Base-by-base conservation (phyloP, 1,140 invertebrate genomes). In the Zaprionus ornatus region DNA sequence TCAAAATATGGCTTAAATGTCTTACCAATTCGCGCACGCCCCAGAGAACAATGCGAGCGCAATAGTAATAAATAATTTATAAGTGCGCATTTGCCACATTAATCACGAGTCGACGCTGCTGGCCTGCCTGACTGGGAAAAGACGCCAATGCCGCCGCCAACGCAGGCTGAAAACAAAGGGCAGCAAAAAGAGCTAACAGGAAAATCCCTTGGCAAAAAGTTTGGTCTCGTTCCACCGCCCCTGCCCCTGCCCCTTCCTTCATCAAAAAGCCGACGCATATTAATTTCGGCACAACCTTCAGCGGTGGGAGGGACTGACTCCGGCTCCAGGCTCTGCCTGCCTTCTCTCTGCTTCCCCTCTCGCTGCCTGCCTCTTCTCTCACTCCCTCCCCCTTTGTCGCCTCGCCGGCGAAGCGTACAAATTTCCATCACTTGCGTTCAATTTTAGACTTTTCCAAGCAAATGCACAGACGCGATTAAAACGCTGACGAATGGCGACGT, bases 361-460 rank as follows among this genome's bases (percentile, higher is more conserved):
- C 15, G 3, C 23, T 25, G 32, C 21, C 19, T 40, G 56, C 21
- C 32, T 55, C 29, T 21, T 37, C 27, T 12, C 25, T n/a, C n/a
- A n/a, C n/a, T n/a, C 19, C 50, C 63, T 48, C 65, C 23, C 62
- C 21, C 65, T 70, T 63, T 60, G 19, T 15, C 3, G 60, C 12
- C 3, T 50, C 69, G 66, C 64, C 70, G 87, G 61, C 84, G 85
- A 88, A 88, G 84, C 84, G 85, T 88, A 88, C 84, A 88, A 88
- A 90, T 88, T 88, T 80, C 84, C 84, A 88, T 88, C 85, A 88
- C 80, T 88, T 88, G 84, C 84, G 85, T 90, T 90, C 82, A 90
- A 90, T 90, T 90, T 90, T 90, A 90, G 85, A 90, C 86, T 90
- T 90, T 90, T 90, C 85, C 85, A 79, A 90, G 85, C 86, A 90